A percentile compares a stretch with the other conserved stretches of the same genome.
Conservation (phyloP, 1,140 invertebrate genomes). For the Drosophila sturtevanti region DNA sequence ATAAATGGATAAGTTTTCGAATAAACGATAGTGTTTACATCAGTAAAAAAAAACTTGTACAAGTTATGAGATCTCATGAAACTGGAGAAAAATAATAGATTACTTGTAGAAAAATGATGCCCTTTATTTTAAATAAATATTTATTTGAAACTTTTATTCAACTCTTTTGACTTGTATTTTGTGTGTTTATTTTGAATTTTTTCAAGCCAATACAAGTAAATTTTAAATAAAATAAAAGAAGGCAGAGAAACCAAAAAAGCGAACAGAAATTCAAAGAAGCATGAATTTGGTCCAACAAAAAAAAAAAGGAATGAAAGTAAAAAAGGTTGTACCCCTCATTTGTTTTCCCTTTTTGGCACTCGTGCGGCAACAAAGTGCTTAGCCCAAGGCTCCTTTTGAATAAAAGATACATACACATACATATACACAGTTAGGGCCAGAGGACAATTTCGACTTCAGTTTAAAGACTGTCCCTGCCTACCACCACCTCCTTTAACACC, state of each 20-base stretch:
- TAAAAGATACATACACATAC: background rate
- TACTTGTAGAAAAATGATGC: background rate
- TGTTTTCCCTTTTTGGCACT: slow-evolving; percentile 14
- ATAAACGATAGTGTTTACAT: slow-evolving; percentile 45
- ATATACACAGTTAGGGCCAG: background rate
- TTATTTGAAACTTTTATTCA: background rate
- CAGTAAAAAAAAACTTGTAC: background rate
- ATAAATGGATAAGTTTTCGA: slow-evolving; percentile 37
- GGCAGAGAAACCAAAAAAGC: background rate
- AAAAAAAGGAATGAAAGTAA: background rate
- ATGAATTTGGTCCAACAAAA: background rate
- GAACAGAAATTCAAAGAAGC: slow-evolving; percentile 1
- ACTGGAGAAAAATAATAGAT: background rate
- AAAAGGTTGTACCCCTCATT: slow-evolving; percentile 8
- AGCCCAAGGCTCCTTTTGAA: slow-evolving; percentile 6
- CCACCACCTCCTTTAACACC: background rate
- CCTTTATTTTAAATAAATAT: slow-evolving; percentile 5
- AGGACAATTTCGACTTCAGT: slow-evolving; percentile 2
- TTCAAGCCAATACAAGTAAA: slow-evolving; percentile 11
- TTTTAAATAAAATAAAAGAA: slow-evolving; percentile 9
- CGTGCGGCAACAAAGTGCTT: slow-evolving; percentile 14
- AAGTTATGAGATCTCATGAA: background rate
- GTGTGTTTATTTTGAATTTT: slow-evolving; percentile 6
- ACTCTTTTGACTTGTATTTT: background rate
- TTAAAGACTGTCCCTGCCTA: slow-evolving; percentile 4